Percentiles rank a stretch among this genome's conserved stretches.
Evolutionary conservation across 2,888 invertebrate species (phyloP).

Genomic region (Heliconius charithonia): DNA sequence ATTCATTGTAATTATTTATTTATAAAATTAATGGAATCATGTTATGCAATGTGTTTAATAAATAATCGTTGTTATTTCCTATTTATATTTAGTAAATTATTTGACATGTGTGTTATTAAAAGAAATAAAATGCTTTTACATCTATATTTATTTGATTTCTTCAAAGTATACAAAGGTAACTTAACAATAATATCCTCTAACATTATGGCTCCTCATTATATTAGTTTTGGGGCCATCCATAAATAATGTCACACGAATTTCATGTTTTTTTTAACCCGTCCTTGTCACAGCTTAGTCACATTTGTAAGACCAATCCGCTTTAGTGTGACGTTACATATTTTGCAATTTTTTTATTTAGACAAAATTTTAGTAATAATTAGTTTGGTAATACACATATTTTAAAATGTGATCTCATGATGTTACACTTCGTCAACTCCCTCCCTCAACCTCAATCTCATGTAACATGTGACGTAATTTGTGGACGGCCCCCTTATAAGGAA

Average conservation of each 20-base stretch:
- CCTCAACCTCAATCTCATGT: neutral
- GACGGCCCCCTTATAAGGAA: constrained; percentile 27
- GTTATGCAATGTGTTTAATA: neutral
- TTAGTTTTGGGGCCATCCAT: constrained; percentile 23
- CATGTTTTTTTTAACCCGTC: neutral
- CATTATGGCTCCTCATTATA: constrained; percentile 70
- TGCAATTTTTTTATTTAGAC: neutral
- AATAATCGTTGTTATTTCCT: constrained; percentile 13
- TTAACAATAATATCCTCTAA: constrained; percentile 64
- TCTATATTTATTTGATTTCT: constrained; percentile 53
- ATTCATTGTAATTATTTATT: neutral
- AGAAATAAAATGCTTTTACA: constrained; percentile 55
- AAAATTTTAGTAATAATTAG: neutral
- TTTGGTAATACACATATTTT: neutral
- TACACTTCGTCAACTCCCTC: neutral
- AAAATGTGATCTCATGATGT: neutral
- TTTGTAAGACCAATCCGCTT: too few relatives aligned
- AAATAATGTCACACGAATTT: neutral
- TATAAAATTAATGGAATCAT: neutral
- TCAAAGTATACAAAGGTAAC: constrained; percentile 70
- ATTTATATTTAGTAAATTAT: constrained; percentile 50
- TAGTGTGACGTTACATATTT: neutral
- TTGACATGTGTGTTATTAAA: constrained; percentile 59
- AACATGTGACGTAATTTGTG: neutral
- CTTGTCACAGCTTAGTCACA: neutral